phyloP scores from a whole-genome alignment of 2,888 invertebrate genomes.

The Nomada fabriciana region DNA sequence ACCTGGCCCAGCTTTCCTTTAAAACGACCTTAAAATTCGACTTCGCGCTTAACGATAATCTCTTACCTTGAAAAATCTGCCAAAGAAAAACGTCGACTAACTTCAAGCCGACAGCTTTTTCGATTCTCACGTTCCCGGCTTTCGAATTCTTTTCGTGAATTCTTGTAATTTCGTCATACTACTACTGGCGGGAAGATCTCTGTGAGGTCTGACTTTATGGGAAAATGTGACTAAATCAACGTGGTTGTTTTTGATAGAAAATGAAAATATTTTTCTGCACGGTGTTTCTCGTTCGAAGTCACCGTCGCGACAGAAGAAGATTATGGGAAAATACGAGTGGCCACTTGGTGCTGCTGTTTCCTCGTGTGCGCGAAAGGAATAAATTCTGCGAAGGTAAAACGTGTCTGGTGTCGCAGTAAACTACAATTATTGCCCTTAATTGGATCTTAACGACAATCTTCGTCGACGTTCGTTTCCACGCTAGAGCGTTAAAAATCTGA shows the following conservation, averaged over 20 bases:
- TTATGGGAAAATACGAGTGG: not conserved
- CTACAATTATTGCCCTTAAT: no score
- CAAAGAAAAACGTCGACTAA: constrained; percentile 41
- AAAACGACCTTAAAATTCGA: constrained; percentile 52
- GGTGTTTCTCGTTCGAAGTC: not conserved
- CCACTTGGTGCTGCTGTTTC: not conserved
- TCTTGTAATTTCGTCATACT: not conserved
- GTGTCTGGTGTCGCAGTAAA: not conserved
- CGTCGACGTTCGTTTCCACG: no score
- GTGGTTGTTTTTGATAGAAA: no score
- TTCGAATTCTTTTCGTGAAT: constrained; percentile 14
- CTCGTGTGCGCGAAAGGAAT: not conserved
- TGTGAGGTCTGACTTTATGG: no score
- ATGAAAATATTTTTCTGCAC: not conserved
- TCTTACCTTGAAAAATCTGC: not conserved
- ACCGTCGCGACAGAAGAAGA: not conserved
- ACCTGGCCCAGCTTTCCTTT: constrained; percentile 58
- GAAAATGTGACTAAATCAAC: no score
- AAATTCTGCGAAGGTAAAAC: not conserved
- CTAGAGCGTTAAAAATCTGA: no score
- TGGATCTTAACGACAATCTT: no score
- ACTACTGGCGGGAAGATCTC: no score
- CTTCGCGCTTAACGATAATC: constrained; percentile 60
- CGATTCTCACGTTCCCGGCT: constrained; percentile 27
- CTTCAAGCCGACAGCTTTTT: constrained; percentile 31